phyloP scores from a whole-genome alignment of 1,140 invertebrate genomes.

The Berghia stephanieae region DNA sequence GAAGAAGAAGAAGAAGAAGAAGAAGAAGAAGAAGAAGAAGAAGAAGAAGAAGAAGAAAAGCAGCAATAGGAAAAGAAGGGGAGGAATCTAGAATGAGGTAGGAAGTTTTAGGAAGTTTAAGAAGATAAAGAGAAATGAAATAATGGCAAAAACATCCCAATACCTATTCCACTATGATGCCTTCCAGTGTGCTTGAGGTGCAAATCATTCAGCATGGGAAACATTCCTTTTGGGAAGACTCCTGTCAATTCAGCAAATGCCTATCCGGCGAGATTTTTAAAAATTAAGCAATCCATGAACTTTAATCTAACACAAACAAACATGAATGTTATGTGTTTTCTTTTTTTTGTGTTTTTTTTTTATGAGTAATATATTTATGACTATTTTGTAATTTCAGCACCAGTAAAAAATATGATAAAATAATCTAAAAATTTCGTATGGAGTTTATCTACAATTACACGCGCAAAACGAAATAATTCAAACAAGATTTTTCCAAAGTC shows the following conservation, averaged over 20 bases:
- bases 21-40: too few relatives aligned
- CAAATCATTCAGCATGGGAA: constrained; percentile 60
- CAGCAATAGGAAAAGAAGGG: too few relatives aligned
- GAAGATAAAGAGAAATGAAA: background rate
- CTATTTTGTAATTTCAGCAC: too few relatives aligned
- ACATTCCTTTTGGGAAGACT: constrained; percentile 62
- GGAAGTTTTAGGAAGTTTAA: background rate
- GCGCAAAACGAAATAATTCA: too few relatives aligned
- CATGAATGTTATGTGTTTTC: background rate
- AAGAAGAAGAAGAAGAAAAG: background rate
- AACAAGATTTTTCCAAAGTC: too few relatives aligned
- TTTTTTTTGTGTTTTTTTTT: too few relatives aligned
- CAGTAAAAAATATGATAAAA: too few relatives aligned
- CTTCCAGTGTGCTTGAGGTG: constrained; percentile 59
- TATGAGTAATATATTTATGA: too few relatives aligned
- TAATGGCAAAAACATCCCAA: constrained; percentile 26
- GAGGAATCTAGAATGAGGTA: background rate
- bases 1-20: background rate
- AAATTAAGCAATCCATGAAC: background rate
- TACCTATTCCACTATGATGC: constrained; percentile 69
- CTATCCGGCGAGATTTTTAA: constrained; percentile 48
- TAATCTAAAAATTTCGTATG: too few relatives aligned
- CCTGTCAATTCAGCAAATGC: constrained; percentile 53
- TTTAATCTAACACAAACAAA: background rate
- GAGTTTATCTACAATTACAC: too few relatives aligned